phyloP scores from a whole-genome alignment of 2,113 vertebrate genomes.

The Silurus glanis region DNA sequence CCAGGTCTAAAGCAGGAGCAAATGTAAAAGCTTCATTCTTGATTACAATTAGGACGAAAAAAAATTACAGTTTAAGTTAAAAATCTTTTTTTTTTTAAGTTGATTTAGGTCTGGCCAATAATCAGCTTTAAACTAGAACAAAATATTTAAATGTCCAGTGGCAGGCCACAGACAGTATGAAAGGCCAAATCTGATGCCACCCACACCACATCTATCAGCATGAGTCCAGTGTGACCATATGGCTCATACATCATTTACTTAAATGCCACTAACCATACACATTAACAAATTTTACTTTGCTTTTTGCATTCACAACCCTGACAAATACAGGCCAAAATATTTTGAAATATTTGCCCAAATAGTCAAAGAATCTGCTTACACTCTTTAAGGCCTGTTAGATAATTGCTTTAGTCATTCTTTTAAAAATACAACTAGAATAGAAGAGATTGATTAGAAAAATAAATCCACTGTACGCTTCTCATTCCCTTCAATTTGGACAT shows the following conservation, averaged over 20 bases:
- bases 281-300: slow-evolving; percentile 7
- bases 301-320: slow-evolving; percentile 8
- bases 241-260: slow-evolving; percentile 32
- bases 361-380: slow-evolving; percentile 21
- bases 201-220: slow-evolving; percentile 35
- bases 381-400: neutral
- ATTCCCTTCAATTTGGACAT: slow-evolving; percentile 12
- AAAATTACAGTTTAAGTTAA: neutral
- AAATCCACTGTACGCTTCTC: slow-evolving; percentile 15
- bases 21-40: neutral
- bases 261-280: slow-evolving; percentile 35
- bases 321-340: slow-evolving; percentile 3
- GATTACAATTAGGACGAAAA: slow-evolving; percentile 8
- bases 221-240: slow-evolving; percentile 26
- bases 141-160: slow-evolving; percentile 19
- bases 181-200: slow-evolving; percentile 28
- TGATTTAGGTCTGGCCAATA: neutral
- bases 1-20: slow-evolving; percentile 1
- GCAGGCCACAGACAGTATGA: slow-evolving; percentile 14
- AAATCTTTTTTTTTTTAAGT: neutral
- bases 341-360: slow-evolving; percentile 21
- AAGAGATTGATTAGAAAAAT: slow-evolving; percentile 35
- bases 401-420: slow-evolving; percentile 9
- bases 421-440: slow-evolving; percentile 1
- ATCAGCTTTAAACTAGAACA: slow-evolving; percentile 3